Percentiles rank a stretch among this genome's conserved stretches.
Conservation (phyloP, 2,797 vertebrate genomes). For the Sternarchorhynchus goeldii region DNA sequence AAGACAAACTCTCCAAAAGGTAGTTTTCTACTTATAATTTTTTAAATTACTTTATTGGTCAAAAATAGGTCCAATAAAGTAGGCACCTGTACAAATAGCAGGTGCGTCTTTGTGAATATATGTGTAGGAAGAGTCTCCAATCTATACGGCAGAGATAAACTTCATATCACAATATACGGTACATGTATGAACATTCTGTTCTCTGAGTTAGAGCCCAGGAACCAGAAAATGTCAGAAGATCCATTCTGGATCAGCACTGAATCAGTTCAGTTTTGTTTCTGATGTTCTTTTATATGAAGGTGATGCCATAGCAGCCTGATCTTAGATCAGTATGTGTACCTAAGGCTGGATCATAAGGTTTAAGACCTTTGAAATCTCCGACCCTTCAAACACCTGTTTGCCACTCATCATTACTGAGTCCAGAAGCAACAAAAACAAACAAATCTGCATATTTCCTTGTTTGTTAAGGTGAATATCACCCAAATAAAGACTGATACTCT, state of each 20-base stretch:
- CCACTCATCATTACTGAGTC: conserved; percentile 45
- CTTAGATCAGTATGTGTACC: conserved; percentile 54
- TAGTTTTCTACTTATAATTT: conserved; percentile 15
- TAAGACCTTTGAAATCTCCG: conserved; percentile 34
- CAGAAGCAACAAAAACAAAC: conserved; percentile 52
- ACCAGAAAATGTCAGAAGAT: conserved; percentile 12
- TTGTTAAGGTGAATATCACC: conserved; percentile 66
- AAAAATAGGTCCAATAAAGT: conserved; percentile 34
- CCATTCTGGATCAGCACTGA: conserved; percentile 1
- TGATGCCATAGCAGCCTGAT: conserved; percentile 58
- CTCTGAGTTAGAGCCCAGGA: conserved; percentile 16
- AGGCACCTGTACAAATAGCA: conserved; percentile 51
- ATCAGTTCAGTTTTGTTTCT: conserved; percentile 38
- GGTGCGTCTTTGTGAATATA: conserved; percentile 47
- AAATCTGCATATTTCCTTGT: conserved; percentile 60
- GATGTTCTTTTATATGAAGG: conserved; percentile 39
- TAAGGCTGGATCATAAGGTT: conserved; percentile 51
- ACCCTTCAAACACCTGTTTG: conserved; percentile 32
- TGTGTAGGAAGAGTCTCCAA: conserved; percentile 44
- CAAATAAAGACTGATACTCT: conserved; percentile 61
- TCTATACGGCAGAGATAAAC: conserved; percentile 35
- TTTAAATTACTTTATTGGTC: conserved; percentile 17
- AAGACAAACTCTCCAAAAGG: conserved; percentile 38
- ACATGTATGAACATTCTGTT: conserved; percentile 22
- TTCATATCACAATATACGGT: conserved; percentile 16